Conservation (phyloP, 2,113 vertebrate species). For the Madoqua kirkii region DNA sequence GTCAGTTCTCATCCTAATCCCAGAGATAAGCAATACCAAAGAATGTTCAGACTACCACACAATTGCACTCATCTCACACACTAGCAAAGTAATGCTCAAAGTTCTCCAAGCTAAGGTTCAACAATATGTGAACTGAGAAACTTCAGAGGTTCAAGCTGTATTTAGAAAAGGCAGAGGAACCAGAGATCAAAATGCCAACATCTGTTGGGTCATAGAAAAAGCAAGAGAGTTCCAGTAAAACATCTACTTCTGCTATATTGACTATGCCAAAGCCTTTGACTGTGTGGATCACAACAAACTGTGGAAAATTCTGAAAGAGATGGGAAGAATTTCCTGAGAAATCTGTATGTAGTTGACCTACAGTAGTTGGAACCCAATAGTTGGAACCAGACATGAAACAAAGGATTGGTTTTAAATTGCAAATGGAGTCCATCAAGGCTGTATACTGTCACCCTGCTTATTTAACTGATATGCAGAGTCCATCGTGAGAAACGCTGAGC, state of each 20-base stretch:
- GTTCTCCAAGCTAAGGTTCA: background rate
- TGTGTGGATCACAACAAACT: background rate
- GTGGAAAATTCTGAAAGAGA: background rate
- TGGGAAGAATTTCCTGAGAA: background rate
- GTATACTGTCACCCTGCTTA: background rate
- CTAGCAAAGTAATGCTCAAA: background rate
- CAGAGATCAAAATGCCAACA: background rate
- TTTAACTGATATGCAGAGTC: background rate
- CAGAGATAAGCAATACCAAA: background rate
- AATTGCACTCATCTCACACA: background rate
- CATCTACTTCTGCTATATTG: background rate
- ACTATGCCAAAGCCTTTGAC: background rate
- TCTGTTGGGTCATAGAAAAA: background rate
- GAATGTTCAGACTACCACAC: background rate
- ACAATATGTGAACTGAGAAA: background rate
- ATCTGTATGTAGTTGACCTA: background rate
- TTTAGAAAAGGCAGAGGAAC: background rate
- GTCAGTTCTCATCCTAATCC: background rate
- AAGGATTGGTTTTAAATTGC: background rate
- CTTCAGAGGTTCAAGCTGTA: background rate
- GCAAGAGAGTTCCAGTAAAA: background rate
- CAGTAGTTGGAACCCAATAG: too few relatives aligned
- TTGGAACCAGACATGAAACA: background rate
- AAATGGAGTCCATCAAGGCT: background rate
- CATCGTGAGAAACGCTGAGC: rapidly evolving